Conservation (phyloP, 2,888 invertebrate species). For the Luperina testacea region DNA sequence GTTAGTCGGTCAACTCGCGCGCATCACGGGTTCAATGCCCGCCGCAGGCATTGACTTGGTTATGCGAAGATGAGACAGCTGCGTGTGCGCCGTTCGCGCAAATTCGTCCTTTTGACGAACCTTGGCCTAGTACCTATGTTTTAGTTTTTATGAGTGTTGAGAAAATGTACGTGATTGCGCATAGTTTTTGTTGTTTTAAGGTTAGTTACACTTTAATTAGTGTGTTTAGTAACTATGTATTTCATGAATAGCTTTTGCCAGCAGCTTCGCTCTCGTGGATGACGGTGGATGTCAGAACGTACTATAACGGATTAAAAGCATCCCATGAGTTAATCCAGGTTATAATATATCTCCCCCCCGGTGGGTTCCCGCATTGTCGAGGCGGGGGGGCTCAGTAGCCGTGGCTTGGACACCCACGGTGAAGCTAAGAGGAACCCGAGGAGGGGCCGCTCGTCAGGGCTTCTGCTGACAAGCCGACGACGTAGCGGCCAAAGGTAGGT, state of each 20-base stretch:
- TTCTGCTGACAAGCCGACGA: no score
- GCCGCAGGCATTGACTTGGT: conserved; percentile 38
- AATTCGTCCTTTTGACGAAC: conserved; percentile 34
- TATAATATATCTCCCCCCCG: background rate
- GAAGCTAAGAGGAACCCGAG: no score
- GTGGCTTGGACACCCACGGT: no score
- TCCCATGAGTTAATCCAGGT: background rate
- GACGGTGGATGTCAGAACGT: background rate
- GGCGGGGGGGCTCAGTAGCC: no score
- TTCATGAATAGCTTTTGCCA: background rate
- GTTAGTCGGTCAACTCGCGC: conserved; percentile 64
- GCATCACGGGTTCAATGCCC: conserved; percentile 63
- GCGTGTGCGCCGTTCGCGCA: conserved; percentile 18
- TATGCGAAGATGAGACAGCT: conserved; percentile 48
- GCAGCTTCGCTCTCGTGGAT: background rate
- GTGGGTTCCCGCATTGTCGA: no score
- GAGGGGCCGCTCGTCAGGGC: no score
- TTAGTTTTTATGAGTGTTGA: conserved; percentile 27
- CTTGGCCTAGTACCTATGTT: conserved; percentile 50
- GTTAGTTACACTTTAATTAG: conserved; percentile 17
- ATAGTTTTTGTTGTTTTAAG: conserved; percentile 13
- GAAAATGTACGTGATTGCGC: conserved; percentile 31
- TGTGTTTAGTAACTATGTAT: conserved; percentile 2
- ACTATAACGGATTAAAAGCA: background rate
- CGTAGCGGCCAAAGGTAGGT: no score